Evolutionary conservation across 1,140 invertebrate species (phyloP).

Genomic region (Pteromalus puparum): DNA sequence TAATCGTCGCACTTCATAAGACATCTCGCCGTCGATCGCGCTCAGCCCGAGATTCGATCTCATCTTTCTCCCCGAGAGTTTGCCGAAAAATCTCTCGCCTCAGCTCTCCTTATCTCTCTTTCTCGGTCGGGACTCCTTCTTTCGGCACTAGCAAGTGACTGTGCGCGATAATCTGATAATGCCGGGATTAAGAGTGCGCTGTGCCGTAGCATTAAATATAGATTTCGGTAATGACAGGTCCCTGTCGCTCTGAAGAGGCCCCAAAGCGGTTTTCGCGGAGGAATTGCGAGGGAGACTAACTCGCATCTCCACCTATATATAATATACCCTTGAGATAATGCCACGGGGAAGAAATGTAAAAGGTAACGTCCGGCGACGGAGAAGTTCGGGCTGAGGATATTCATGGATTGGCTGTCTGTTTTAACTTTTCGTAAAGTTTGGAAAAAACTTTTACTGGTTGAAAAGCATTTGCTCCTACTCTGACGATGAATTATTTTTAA

Average conservation of each 20-base stretch:
- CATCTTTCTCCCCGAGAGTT: not conserved
- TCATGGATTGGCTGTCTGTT: not conserved
- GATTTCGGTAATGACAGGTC: slow-evolving; percentile 67
- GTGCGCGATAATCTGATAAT: slow-evolving; percentile 65
- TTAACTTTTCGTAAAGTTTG: slow-evolving; percentile 3
- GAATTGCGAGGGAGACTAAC: not conserved
- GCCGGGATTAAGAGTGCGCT: slow-evolving; percentile 59
- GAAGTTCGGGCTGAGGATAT: slow-evolving; percentile 14
- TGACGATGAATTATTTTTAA: not conserved
- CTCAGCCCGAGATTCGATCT: slow-evolving; percentile 28
- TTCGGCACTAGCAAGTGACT: slow-evolving; percentile 6
- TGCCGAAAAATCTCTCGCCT: slow-evolving; percentile 38
- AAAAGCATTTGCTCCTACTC: not conserved
- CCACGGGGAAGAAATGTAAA: slow-evolving; percentile 4
- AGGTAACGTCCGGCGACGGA: not conserved
- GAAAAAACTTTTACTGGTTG: not conserved
- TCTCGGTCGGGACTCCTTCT: not conserved
- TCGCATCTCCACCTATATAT: not conserved
- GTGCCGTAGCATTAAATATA: slow-evolving; percentile 62
- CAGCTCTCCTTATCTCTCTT: not conserved
- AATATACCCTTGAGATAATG: not conserved
- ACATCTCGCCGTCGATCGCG: slow-evolving; percentile 29
- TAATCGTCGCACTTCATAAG: slow-evolving; percentile 27
- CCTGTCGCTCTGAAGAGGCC: slow-evolving; percentile 44
- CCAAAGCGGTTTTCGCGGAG: slow-evolving; percentile 44